A percentile compares a stretch with the other conserved stretches of the same genome.
These are phyloP conservation scores for Tokudaia tokunoshimensis DNA, from an alignment of 2,797 vertebrate species.

Conservation along the genomic window DNA sequence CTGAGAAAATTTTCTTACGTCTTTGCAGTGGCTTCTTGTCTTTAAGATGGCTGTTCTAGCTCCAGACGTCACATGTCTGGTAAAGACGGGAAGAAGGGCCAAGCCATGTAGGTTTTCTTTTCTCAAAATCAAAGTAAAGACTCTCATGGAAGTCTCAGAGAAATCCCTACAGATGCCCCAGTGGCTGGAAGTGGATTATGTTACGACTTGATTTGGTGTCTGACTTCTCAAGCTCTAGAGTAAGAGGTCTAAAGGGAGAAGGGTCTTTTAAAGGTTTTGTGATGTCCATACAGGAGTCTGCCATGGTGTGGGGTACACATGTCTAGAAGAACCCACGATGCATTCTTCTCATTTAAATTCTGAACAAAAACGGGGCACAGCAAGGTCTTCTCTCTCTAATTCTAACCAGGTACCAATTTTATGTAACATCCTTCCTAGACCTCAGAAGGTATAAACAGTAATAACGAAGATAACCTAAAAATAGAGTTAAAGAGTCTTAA, in stretches of 20 bases:
- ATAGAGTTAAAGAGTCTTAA: not conserved
- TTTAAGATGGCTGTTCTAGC: not conserved
- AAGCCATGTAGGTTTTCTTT: not conserved
- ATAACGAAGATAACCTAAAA: slow-evolving; percentile 9
- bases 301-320: not conserved
- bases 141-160: not conserved
- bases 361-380: not conserved
- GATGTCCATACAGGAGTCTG: not conserved
- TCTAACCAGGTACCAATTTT: slow-evolving; percentile 59
- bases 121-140: slow-evolving; percentile 11
- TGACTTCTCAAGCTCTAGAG: not conserved
- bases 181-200: not conserved
- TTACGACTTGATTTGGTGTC: not conserved
- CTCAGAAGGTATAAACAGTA: not conserved
- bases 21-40: not conserved
- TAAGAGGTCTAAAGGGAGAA: not conserved
- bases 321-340: not conserved
- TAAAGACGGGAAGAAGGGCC: slow-evolving; percentile 16
- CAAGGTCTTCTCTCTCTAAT: slow-evolving; percentile 10
- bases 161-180: not conserved
- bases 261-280: not conserved
- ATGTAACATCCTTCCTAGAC: not conserved
- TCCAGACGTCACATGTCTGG: not conserved
- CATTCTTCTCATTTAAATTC: slow-evolving; percentile 26
- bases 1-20: too few relatives aligned